phyloP scores from a whole-genome alignment of 2,113 vertebrate genomes.

The Stigmatopora argus region DNA sequence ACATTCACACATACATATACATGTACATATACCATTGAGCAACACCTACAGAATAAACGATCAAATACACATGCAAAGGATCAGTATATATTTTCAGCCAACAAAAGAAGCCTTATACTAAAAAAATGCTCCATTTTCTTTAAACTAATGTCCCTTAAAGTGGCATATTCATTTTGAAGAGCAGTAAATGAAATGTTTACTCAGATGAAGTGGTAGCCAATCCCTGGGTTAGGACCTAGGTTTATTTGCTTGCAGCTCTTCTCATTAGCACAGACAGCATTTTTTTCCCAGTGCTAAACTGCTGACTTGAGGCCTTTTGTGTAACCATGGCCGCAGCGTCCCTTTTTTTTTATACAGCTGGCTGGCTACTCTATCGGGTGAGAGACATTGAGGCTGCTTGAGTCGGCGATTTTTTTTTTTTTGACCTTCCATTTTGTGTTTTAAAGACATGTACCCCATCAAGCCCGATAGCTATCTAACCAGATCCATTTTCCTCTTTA shows the following conservation, averaged over 20 bases:
- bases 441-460: neutral
- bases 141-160: constrained; percentile 4
- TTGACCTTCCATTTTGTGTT: neutral
- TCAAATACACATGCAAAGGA: too few species aligned
- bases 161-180: neutral
- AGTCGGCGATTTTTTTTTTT: neutral
- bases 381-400: constrained; percentile 5
- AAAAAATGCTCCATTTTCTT: too few species aligned
- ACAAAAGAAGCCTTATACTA: too few species aligned
- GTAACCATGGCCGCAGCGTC: constrained; percentile 38
- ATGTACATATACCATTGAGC: too few species aligned
- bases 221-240: constrained; percentile 21
- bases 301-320: constrained; percentile 55
- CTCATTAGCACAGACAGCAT: constrained; percentile 48
- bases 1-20: too few species aligned
- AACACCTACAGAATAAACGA: too few species aligned
- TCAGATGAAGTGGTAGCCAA: constrained; percentile 11
- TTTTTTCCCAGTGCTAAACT: constrained; percentile 45
- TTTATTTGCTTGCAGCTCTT: constrained; percentile 15
- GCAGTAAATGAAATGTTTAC: constrained; percentile 5
- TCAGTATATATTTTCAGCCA: too few species aligned
- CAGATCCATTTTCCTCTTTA: neutral
- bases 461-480: neutral
- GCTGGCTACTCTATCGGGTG: constrained; percentile 34
- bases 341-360: constrained; percentile 27